Evolutionary conservation across 2,888 invertebrate genomes (phyloP).

Genomic region (Volucella bombylans): DNA sequence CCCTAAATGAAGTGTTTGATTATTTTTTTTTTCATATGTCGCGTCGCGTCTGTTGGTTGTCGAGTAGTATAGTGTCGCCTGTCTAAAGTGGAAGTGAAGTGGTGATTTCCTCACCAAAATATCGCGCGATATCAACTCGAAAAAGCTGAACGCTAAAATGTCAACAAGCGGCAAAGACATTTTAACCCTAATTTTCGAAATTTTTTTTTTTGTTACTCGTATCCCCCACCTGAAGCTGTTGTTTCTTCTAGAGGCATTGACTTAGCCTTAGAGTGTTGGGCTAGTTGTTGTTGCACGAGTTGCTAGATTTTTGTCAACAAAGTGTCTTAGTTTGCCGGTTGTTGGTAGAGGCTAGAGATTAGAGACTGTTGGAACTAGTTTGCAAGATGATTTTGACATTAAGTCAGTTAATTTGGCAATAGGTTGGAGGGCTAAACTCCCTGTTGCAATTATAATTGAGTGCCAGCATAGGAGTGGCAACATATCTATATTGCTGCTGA

Average conservation of each 20-base stretch:
- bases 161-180: conserved; percentile 68
- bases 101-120: conserved; percentile 69
- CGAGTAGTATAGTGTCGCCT: conserved; percentile 53
- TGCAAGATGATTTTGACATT: conserved; percentile 73
- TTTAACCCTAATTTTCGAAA: conserved; percentile 70
- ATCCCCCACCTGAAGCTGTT: not conserved
- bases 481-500: conserved; percentile 49
- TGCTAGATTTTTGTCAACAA: conserved; percentile 66
- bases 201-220: conserved; percentile 6
- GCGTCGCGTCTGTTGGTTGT: not conserved
- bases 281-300: conserved; percentile 25
- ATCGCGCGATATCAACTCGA: conserved; percentile 45
- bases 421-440: conserved; percentile 67
- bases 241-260: conserved; percentile 58
- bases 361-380: conserved; percentile 47
- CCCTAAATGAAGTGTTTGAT: conserved; percentile 66
- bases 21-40: conserved; percentile 4
- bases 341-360: not conserved
- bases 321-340: conserved; percentile 28
- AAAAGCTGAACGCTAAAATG: conserved; percentile 54
- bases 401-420: conserved; percentile 73
- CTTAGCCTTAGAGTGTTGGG: conserved; percentile 57
- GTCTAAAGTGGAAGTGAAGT: conserved; percentile 69
- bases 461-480: conserved; percentile 62
- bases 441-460: conserved; percentile 61